These are phyloP conservation scores for Papilio polytes DNA, from an alignment of 1,140 invertebrate genomes.

Conservation along the genomic window DNA sequence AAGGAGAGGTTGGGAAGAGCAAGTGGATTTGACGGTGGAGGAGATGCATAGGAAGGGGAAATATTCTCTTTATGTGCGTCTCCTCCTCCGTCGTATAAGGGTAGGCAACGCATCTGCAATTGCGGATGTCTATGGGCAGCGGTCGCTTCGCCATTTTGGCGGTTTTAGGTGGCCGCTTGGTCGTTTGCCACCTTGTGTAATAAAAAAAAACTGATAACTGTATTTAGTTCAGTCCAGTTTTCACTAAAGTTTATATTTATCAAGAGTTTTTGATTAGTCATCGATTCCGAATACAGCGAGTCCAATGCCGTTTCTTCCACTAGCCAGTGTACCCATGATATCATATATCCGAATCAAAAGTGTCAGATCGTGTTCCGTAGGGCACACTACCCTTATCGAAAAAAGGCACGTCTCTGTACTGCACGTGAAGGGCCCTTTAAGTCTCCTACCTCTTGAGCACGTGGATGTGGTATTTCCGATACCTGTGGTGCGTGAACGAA, in stretches of 20 bases:
- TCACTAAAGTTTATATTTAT: background rate
- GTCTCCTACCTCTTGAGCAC: slow-evolving; percentile 19
- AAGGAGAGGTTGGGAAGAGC: too few relatives aligned
- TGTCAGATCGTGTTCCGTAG: slow-evolving; percentile 16
- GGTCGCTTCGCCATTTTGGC: too few relatives aligned
- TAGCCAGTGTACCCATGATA: background rate
- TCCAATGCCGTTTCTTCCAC: background rate
- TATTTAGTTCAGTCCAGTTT: background rate
- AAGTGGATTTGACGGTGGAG: too few relatives aligned
- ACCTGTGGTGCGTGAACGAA: background rate
- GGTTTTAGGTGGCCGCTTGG: too few relatives aligned
- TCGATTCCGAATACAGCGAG: too few relatives aligned
- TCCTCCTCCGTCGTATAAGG: too few relatives aligned
- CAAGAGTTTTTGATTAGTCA: background rate
- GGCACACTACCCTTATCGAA: slow-evolving; percentile 23
- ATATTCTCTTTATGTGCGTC: too few relatives aligned
- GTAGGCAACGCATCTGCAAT: too few relatives aligned
- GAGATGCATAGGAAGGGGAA: too few relatives aligned
- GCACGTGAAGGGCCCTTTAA: slow-evolving; percentile 24
- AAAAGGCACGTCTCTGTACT: slow-evolving; percentile 21
- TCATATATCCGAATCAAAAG: slow-evolving; percentile 24
- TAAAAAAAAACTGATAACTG: background rate
- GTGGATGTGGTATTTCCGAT: slow-evolving; percentile 15
- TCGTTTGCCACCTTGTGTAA: too few relatives aligned
- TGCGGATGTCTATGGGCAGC: too few relatives aligned